Percentiles rank a stretch among this genome's conserved stretches.
Evolutionary conservation across 2,797 vertebrate genomes (phyloP).

Genomic region (Phylloscopus collybita): DNA sequence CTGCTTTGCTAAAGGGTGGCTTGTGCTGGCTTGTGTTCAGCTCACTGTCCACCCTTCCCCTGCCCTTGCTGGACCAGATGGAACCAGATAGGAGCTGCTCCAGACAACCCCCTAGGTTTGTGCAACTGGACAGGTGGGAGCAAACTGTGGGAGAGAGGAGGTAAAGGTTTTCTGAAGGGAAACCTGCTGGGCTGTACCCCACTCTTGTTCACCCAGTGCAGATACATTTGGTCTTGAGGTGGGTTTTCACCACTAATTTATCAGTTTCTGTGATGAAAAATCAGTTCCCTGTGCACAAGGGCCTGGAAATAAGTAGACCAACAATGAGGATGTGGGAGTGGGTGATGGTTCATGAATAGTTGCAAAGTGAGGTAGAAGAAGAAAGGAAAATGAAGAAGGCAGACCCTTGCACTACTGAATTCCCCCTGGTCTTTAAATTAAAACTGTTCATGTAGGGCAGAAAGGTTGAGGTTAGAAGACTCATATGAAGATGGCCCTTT

Average conservation of each 20-base stretch:
- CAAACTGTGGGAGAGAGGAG: not conserved
- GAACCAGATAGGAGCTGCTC: not conserved
- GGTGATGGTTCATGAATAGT: not conserved
- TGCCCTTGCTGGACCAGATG: fast-evolving
- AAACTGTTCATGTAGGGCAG: not conserved
- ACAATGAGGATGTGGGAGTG: not conserved
- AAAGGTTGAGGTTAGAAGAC: not conserved
- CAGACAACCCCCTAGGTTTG: not conserved
- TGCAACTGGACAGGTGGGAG: not conserved
- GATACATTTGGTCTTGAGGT: not conserved
- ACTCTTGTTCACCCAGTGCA: fast-evolving
- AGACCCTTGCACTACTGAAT: not conserved
- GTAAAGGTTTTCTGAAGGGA: not conserved
- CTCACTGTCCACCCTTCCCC: not conserved
- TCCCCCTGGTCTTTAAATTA: not conserved
- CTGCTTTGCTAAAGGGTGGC: not conserved
- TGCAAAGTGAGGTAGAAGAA: not conserved
- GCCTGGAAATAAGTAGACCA: not conserved
- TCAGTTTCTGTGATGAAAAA: not conserved
- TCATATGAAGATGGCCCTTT: not conserved
- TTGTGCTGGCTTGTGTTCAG: not conserved
- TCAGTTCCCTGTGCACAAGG: not conserved
- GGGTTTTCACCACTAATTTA: not conserved
- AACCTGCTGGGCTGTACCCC: too few species aligned
- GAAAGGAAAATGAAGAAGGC: not conserved